phyloP scores from a whole-genome alignment of 2,888 invertebrate genomes.

The Drosophila leonis region DNA sequence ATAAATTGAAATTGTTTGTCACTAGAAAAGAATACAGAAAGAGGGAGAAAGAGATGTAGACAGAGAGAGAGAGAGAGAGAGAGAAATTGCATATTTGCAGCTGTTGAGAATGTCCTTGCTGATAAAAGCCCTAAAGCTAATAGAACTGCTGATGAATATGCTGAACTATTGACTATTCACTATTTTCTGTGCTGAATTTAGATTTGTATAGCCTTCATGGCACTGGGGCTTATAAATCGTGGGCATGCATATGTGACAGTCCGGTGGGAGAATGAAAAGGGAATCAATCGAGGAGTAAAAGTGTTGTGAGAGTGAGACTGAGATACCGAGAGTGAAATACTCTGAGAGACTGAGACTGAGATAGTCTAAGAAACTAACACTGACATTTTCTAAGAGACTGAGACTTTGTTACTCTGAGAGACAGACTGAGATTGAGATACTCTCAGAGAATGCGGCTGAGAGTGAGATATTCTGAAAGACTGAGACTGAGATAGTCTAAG shows the following conservation, averaged over 20 bases:
- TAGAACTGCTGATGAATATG: background rate
- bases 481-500: too few species aligned
- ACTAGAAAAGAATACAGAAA: conserved; percentile 2
- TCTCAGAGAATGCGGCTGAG: too few species aligned
- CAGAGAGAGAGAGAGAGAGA: background rate
- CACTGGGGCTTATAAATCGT: background rate
- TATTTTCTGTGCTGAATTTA: background rate
- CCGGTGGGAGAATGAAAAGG: too few species aligned
- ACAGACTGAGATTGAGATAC: background rate
- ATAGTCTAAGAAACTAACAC: too few species aligned
- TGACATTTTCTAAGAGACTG: too few species aligned
- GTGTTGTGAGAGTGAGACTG: background rate
- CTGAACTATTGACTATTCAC: conserved; percentile 1
- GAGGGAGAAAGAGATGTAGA: too few species aligned
- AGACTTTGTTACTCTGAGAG: too few species aligned
- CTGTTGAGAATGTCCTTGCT: conserved; percentile 21
- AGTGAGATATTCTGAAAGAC: too few species aligned
- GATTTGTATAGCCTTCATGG: background rate
- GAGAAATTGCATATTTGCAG: too few species aligned
- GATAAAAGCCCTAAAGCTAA: conserved; percentile 15
- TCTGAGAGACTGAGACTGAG: background rate
- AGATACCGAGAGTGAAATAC: too few species aligned
- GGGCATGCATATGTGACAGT: background rate
- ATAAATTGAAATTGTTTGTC: conserved; percentile 57
- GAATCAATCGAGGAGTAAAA: too few species aligned